Conservation (phyloP, 1,140 invertebrate species). For the Neodiprion virginianus region DNA sequence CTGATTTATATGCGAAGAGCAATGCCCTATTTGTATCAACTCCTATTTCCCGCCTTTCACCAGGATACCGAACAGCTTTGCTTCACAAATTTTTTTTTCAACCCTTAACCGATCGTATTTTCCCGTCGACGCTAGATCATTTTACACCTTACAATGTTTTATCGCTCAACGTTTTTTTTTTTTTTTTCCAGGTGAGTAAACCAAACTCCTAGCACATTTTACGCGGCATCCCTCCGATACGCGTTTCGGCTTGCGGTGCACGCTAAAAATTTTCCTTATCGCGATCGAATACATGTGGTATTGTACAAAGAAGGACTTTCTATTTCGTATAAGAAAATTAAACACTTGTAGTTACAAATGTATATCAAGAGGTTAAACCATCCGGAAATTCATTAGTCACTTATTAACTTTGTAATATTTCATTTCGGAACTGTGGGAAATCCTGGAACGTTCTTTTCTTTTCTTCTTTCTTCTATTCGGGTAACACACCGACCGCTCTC, state of each 20-base stretch:
- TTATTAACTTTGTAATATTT: not conserved
- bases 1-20: constrained; percentile 52
- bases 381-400: not conserved
- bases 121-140: not conserved
- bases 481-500: not conserved
- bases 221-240: too few species aligned
- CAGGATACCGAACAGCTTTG: too few species aligned
- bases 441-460: not conserved
- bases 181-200: too few species aligned
- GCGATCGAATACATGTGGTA: too few species aligned
- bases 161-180: not conserved
- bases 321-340: too few species aligned
- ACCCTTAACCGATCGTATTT: not conserved
- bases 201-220: too few species aligned
- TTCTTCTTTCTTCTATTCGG: not conserved
- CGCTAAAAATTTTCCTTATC: too few species aligned
- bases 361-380: not conserved
- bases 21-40: constrained; percentile 47
- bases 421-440: not conserved
- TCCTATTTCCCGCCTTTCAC: constrained; percentile 16
- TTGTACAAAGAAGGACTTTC: too few species aligned
- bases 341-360: too few species aligned
- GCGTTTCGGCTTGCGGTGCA: too few species aligned
- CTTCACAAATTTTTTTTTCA: not conserved
- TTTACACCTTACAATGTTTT: not conserved